Percentiles rank a stretch among this genome's conserved stretches.
Conservation (phyloP, 2,113 vertebrate genomes). For the Lipophrys pholis region DNA sequence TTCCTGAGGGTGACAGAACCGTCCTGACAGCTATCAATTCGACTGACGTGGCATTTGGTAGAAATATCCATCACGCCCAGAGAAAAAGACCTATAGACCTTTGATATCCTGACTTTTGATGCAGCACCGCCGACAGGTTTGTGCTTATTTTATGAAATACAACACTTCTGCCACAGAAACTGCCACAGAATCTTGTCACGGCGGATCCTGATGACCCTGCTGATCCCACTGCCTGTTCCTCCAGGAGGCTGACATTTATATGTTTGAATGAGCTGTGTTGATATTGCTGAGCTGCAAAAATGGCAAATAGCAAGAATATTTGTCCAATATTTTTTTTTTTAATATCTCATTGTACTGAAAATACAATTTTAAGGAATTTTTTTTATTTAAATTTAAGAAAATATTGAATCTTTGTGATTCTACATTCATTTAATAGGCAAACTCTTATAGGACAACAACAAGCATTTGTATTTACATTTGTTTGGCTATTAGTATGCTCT, state of each 20-base stretch:
- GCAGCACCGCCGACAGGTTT: conserved; percentile 15
- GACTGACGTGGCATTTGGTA: neutral
- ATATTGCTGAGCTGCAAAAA: neutral
- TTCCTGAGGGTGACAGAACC: no score
- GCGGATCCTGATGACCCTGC: no score
- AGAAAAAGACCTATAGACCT: conserved; percentile 14
- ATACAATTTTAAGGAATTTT: no score
- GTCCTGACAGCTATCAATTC: neutral
- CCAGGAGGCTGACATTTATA: conserved; percentile 4
- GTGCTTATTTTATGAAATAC: neutral
- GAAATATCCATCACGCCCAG: conserved; percentile 17
- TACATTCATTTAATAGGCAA: no score
- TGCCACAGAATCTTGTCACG: neutral
- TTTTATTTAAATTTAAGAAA: no score
- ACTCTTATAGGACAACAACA: no score
- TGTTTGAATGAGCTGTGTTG: conserved; percentile 9
- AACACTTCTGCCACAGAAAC: neutral
- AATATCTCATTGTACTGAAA: no score
- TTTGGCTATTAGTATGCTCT: no score
- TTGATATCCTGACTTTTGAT: conserved; percentile 14
- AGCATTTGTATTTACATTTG: no score
- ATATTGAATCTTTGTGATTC: no score
- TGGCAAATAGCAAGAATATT: no score
- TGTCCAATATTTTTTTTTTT: no score
- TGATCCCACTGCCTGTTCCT: neutral